Evolutionary conservation across 2,888 invertebrate genomes (phyloP).

Genomic region (Nesidiocoris tenuis): DNA sequence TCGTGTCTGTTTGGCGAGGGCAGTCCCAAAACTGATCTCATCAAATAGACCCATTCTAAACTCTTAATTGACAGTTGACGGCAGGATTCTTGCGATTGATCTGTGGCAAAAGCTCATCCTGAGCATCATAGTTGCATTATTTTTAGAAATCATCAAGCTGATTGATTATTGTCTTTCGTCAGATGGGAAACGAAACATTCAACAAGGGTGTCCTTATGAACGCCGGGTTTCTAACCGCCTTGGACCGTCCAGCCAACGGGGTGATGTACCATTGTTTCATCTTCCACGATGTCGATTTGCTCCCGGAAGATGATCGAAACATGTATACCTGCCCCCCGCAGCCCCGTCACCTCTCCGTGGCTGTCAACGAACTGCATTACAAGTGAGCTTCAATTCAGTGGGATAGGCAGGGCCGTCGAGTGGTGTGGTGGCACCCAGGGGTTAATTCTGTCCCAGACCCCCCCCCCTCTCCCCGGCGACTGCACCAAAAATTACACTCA

Average conservation of each 20-base stretch:
- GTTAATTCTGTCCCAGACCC: no score
- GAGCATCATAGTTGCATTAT: no score
- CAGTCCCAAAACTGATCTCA: no score
- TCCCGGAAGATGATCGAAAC: conserved; percentile 61
- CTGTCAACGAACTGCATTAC: conserved; percentile 54
- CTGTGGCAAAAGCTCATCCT: no score
- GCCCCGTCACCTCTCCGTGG: conserved; percentile 61
- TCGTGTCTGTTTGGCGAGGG: no score
- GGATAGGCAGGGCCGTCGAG: not conserved
- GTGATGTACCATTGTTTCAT: conserved; percentile 57
- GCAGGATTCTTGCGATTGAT: no score
- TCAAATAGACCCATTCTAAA: no score
- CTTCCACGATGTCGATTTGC: conserved; percentile 62
- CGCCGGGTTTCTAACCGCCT: conserved; percentile 87
- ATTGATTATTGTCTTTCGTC: no score
- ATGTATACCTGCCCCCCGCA: conserved; percentile 60
- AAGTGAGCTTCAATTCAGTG: conserved; percentile 53
- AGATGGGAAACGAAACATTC: conserved; percentile 67
- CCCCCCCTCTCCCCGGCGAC: not conserved
- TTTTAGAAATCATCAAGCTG: no score
- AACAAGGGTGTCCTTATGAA: conserved; percentile 97
- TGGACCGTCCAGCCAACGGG: conserved; percentile 59
- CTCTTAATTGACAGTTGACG: no score
- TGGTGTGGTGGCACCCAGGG: no score
- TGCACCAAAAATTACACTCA: not conserved